phyloP scores from a whole-genome alignment of 2,797 vertebrate genomes.

The Hydrophis major region DNA sequence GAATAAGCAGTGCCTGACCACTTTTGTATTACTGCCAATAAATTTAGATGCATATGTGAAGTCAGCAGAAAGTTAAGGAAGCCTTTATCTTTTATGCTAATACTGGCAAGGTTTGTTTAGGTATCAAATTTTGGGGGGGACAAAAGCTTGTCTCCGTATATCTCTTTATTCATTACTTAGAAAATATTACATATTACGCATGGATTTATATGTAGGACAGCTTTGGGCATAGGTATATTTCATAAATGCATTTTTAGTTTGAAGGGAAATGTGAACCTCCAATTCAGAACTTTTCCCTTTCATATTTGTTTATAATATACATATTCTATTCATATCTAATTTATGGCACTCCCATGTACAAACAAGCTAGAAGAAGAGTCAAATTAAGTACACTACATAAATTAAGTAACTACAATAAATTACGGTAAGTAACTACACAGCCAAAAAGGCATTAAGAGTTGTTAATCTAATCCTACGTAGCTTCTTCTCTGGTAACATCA shows the following conservation, averaged over 20 bases:
- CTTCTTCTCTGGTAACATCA: no score
- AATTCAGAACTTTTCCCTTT: constrained; percentile 8
- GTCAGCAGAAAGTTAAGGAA: neutral
- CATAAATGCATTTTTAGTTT: constrained; percentile 4
- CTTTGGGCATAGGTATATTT: neutral
- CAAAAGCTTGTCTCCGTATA: neutral
- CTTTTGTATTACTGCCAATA: neutral
- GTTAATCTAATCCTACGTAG: no score
- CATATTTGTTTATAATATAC: neutral
- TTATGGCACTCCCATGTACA: neutral
- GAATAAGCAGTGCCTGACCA: neutral
- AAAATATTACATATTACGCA: constrained; percentile 26
- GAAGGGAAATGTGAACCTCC: neutral
- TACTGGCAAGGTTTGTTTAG: neutral
- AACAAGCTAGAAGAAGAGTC: neutral
- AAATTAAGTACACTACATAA: neutral
- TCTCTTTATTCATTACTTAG: constrained; percentile 33
- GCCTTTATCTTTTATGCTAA: neutral
- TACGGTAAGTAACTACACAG: no score
- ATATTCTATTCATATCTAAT: neutral
- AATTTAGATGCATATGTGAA: neutral
- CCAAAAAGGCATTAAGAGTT: no score
- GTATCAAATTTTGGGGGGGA: neutral
- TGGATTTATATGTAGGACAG: neutral
- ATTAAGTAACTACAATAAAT: no score